These are phyloP conservation scores for Gallinago media DNA, from an alignment of 2,113 vertebrate genomes.

Conservation along the genomic window DNA sequence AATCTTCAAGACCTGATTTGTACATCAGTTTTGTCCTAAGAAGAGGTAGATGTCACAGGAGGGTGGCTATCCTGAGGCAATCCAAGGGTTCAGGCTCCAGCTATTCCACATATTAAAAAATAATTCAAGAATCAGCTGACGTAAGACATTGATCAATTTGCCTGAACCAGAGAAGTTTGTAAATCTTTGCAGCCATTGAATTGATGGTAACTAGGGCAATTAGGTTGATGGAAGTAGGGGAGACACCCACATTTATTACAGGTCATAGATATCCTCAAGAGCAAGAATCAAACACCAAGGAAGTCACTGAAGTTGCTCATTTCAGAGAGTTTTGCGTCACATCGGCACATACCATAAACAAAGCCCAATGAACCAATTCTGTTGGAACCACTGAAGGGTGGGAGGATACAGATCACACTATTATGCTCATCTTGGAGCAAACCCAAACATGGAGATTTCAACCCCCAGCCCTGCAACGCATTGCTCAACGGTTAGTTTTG, in stretches of 20 bases:
- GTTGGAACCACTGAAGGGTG: not conserved
- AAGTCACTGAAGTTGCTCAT: not conserved
- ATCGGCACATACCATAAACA: rapidly evolving
- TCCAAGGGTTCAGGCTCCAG: not conserved
- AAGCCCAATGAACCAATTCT: not conserved
- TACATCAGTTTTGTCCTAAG: not conserved
- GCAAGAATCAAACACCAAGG: not conserved
- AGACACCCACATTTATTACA: not conserved
- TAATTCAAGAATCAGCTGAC: not conserved
- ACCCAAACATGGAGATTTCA: not conserved
- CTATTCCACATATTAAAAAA: not conserved
- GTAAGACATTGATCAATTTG: not conserved
- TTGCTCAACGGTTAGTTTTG: not conserved
- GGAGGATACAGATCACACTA: not conserved
- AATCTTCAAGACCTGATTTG: not conserved
- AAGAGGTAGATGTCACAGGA: not conserved
- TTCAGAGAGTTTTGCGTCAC: not conserved
- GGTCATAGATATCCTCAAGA: not conserved
- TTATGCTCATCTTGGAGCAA: constrained; percentile 13
- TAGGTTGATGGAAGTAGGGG: not conserved
- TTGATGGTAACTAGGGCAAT: not conserved
- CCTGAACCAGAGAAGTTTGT: not conserved
- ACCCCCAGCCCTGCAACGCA: not conserved
- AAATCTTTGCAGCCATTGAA: not conserved
- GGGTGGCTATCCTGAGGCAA: not conserved